Percentiles rank a stretch among this genome's conserved stretches.
These are phyloP conservation scores for Acleris cristana DNA, from an alignment of 2,888 invertebrate species.

Conservation along the genomic window DNA sequence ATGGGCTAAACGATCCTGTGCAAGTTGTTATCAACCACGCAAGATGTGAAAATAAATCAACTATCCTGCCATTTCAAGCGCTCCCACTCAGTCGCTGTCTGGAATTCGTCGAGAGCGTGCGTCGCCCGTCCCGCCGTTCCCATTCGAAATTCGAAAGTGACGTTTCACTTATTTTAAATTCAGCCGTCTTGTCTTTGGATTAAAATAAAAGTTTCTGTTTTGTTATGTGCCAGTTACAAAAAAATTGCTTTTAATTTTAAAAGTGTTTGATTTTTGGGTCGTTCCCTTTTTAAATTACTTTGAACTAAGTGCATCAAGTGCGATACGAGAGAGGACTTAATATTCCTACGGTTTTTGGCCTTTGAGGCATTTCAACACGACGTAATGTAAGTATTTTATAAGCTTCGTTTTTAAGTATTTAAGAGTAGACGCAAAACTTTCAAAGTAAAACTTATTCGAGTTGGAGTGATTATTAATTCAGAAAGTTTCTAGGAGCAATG, in stretches of 20 bases:
- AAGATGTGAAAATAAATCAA: constrained; percentile 12
- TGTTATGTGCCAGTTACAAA: constrained; percentile 7
- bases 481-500: background rate
- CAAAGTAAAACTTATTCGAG: background rate
- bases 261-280: background rate
- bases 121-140: constrained; percentile 6
- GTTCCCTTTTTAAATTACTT: constrained; percentile 1
- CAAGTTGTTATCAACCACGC: background rate
- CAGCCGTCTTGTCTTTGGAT: background rate
- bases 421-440: background rate
- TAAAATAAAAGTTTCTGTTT: background rate
- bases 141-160: constrained; percentile 16
- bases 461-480: background rate
- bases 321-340: background rate
- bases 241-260: background rate
- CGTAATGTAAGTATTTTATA: constrained; percentile 33
- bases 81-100: constrained; percentile 20
- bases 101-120: constrained; percentile 26
- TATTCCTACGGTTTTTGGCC: constrained; percentile 5
- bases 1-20: background rate
- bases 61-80: constrained; percentile 8
- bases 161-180: background rate
- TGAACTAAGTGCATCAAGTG: constrained; percentile 20
- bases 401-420: background rate
- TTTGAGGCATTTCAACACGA: constrained; percentile 5